phyloP scores from a whole-genome alignment of 2,113 vertebrate genomes.

The Leuciscus idus region DNA sequence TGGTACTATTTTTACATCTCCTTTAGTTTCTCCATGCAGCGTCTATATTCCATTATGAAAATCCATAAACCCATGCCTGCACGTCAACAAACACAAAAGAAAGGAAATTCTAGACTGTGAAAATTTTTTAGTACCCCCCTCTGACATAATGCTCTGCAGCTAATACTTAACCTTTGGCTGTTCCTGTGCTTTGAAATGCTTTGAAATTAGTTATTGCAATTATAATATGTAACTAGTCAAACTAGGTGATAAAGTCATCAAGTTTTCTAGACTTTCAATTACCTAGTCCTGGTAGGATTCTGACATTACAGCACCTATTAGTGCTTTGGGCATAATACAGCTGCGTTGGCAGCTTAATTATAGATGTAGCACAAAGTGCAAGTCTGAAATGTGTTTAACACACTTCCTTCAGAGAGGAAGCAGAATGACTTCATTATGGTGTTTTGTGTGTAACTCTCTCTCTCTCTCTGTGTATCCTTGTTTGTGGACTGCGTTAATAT shows the following conservation, averaged over 20 bases:
- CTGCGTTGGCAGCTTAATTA: constrained; percentile 5
- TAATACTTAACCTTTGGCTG: constrained; percentile 15
- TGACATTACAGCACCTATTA: neutral
- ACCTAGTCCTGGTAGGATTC: neutral
- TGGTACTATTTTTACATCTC: neutral
- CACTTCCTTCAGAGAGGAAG: constrained; percentile 13
- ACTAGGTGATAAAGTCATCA: constrained; percentile 8
- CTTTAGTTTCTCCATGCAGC: neutral
- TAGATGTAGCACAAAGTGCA: neutral
- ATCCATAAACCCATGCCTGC: neutral
- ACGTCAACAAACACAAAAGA: neutral
- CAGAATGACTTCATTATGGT: neutral
- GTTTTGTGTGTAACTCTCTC: neutral
- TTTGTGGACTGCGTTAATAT: neutral
- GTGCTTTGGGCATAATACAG: neutral
- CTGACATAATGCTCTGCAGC: neutral
- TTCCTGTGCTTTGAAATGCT: neutral
- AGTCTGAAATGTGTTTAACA: neutral
- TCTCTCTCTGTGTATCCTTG: neutral
- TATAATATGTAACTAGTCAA: constrained; percentile 3
- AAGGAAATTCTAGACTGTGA: neutral
- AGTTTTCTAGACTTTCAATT: neutral
- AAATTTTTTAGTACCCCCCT: neutral
- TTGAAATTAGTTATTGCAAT: neutral
- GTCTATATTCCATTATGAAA: neutral